A percentile compares a stretch with the other conserved stretches of the same genome.
Conservation (phyloP, 2,888 invertebrate genomes). For the Ornithoptera alexandrae region DNA sequence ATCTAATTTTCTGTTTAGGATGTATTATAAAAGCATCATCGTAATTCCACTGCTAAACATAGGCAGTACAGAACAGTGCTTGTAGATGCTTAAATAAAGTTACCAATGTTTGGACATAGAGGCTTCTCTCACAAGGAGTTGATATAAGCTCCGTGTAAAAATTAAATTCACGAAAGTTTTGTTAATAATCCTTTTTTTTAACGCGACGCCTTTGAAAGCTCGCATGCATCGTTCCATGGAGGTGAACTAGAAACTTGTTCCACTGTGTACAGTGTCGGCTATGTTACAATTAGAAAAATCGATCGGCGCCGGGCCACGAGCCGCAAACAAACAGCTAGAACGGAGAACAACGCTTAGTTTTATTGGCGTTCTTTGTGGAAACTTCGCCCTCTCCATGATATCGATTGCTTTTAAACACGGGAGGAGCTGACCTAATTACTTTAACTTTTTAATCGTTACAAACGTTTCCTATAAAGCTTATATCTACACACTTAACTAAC, state of each 20-base stretch:
- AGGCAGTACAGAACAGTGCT: no score
- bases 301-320: constrained; percentile 42
- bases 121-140: background rate
- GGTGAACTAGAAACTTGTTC: constrained; percentile 39
- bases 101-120: no score
- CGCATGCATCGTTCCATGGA: constrained; percentile 19
- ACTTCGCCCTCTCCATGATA: constrained; percentile 45
- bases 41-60: no score
- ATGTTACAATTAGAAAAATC: constrained; percentile 55
- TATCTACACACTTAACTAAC: background rate
- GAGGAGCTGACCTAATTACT: constrained; percentile 71
- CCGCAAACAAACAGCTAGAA: constrained; percentile 49
- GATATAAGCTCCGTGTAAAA: background rate
- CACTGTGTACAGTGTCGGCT: constrained; percentile 31
- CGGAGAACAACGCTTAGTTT: constrained; percentile 55
- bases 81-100: no score
- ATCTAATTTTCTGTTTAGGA: no score
- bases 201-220: constrained; percentile 20
- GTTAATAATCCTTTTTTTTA: constrained; percentile 30
- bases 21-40: no score
- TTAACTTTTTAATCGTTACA: constrained; percentile 54
- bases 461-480: background rate
- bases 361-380: constrained; percentile 59
- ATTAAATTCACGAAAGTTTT: constrained; percentile 5
- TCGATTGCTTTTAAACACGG: constrained; percentile 49